Conservation (phyloP, 2,888 invertebrate genomes). For the Andrena trimmerana region DNA sequence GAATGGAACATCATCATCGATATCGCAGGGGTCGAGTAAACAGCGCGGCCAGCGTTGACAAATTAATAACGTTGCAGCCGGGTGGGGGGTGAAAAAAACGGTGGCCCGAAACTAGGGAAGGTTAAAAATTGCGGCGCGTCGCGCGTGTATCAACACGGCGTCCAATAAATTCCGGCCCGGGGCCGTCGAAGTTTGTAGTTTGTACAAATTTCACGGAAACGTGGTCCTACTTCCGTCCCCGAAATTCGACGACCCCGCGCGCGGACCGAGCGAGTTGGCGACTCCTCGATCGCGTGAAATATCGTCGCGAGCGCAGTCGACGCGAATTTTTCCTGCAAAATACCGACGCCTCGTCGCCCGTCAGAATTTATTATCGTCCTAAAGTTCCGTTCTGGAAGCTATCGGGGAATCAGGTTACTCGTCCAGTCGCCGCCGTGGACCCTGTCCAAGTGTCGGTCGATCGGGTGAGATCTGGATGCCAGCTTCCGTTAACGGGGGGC, state of each 20-base stretch:
- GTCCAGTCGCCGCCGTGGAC: slow-evolving; percentile 10
- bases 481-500: too few relatives aligned
- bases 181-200: slow-evolving; percentile 45
- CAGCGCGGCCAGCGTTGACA: slow-evolving; percentile 48
- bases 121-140: slow-evolving; percentile 41
- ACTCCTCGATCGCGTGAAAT: slow-evolving; percentile 24
- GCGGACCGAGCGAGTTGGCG: background rate
- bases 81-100: slow-evolving; percentile 30
- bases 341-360: slow-evolving; percentile 6
- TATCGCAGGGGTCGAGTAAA: slow-evolving; percentile 43
- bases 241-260: slow-evolving; percentile 38
- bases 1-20: slow-evolving; percentile 55
- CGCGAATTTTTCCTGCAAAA: slow-evolving; percentile 19
- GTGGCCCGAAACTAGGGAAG: slow-evolving; percentile 11
- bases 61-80: slow-evolving; percentile 47
- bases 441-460: background rate
- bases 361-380: slow-evolving; percentile 24
- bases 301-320: slow-evolving; percentile 8
- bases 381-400: slow-evolving; percentile 21
- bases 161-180: slow-evolving; percentile 52
- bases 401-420: slow-evolving; percentile 5
- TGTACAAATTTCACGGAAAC: slow-evolving; percentile 54
- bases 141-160: slow-evolving; percentile 37
- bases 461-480: background rate
- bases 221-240: slow-evolving; percentile 19